These are phyloP conservation scores for Oxycera nigricornis DNA, from an alignment of 2,888 invertebrate species.

Conservation along the genomic window DNA sequence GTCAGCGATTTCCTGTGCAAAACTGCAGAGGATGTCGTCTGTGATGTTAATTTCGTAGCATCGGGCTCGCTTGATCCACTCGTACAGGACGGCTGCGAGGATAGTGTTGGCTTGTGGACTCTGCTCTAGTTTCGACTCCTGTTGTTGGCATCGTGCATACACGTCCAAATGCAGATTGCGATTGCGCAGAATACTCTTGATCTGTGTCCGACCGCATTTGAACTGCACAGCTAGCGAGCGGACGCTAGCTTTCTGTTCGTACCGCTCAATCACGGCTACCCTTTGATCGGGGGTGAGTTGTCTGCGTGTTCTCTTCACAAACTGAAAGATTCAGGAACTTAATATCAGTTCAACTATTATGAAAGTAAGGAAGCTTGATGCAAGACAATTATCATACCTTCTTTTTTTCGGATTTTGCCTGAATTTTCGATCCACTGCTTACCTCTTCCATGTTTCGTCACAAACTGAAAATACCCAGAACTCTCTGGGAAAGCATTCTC, in stretches of 20 bases:
- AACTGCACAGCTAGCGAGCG: neutral
- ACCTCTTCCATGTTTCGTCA: neutral
- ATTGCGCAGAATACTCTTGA: slow-evolving; percentile 13
- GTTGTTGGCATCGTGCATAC: neutral
- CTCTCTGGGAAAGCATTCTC: neutral
- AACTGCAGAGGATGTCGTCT: slow-evolving; percentile 13
- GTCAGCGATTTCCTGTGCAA: slow-evolving; percentile 10
- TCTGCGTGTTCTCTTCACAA: neutral
- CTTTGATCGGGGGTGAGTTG: neutral
- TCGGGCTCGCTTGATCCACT: slow-evolving; percentile 10
- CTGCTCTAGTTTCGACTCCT: neutral
- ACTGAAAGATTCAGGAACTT: neutral
- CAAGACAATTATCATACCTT: too few relatives aligned
- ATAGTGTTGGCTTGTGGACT: neutral
- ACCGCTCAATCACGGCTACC: neutral
- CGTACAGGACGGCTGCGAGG: slow-evolving; percentile 5
- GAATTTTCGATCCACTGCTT: too few relatives aligned
- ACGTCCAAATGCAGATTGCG: neutral
- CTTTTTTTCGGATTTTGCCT: too few relatives aligned
- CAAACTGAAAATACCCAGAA: neutral
- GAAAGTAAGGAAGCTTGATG: too few relatives aligned
- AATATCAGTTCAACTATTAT: neutral
- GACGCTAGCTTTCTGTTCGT: neutral
- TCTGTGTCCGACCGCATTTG: slow-evolving; percentile 2
- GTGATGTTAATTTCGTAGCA: neutral